These are phyloP conservation scores for Heloderma charlesbogerti DNA, from an alignment of 2,113 vertebrate species.

Conservation along the genomic window DNA sequence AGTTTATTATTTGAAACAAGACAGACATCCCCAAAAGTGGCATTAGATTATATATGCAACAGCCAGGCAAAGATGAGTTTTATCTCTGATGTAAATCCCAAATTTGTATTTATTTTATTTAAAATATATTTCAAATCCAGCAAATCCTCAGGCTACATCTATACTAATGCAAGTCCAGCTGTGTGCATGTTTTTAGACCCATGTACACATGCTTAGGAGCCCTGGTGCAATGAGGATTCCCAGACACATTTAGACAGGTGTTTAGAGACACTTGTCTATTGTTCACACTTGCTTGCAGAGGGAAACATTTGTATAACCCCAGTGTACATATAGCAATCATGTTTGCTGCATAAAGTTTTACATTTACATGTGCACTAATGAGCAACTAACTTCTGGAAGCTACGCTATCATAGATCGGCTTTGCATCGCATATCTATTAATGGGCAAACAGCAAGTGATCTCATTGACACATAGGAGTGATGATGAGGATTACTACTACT, in stretches of 20 bases:
- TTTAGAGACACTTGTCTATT: background rate
- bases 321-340: background rate
- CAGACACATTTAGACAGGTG: background rate
- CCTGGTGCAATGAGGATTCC: background rate
- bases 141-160: background rate
- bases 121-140: background rate
- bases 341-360: background rate
- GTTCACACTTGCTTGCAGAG: background rate
- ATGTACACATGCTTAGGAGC: background rate
- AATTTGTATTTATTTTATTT: background rate
- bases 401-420: background rate
- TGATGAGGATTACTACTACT: background rate
- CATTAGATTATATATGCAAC: constrained; percentile 18
- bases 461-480: background rate
- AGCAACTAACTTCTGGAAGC: background rate
- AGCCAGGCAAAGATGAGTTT: background rate
- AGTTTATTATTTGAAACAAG: constrained; percentile 7
- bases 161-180: background rate
- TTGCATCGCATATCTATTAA: background rate
- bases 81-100: background rate
- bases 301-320: background rate
- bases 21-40: background rate
- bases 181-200: background rate
- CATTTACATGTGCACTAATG: background rate
- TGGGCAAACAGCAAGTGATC: background rate